Evolutionary conservation across 2,888 invertebrate genomes (phyloP), one percentile per base, ranked within the genome.

Genomic region (Hypomecis atomaria): DNA sequence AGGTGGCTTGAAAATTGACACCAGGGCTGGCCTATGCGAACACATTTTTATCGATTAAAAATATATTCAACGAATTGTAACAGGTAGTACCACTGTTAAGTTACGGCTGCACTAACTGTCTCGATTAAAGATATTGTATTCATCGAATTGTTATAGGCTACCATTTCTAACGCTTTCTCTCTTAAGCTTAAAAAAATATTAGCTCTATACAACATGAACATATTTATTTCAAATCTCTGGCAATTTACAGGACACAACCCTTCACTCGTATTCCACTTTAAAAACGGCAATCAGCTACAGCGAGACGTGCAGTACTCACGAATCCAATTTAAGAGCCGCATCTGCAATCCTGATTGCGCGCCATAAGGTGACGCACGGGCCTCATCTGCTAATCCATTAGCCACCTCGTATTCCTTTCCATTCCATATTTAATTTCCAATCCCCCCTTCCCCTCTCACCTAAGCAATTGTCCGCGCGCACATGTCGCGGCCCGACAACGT

Each of bases 311-410:
- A 56, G 65, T 66, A 66, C 78, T 72, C 78, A 64, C 75, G 72
- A 77, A 83, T 85, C 80, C 84, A 82, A 85, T 84, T 79, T 76
- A 74, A 69, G 71, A 76, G 84, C 67, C 89, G 78, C 89, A 88
- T 89, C 86, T 89, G 89, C 83, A 80, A 72, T 78, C 77, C 81
- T 81, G 87, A 88, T 86, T 84, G 81, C 78, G 82, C 79, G 88
- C 84, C 88, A 87, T 84, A 86, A 87, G 89, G 89, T 87, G 85
- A 73, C 83, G 79, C 59, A 54, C 63, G 77, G 76, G 75, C 71
- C 84, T 86, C 87, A 84, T 86, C 85, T 83, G 85, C 84, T 91
- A 90, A 91, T 92, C 90, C 92, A 91, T 92, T 91, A 91, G 85
- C 82, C 85, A 84, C 89, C 89, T 86, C 86, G 84, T 60, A 57